Evolutionary conservation across 2,797 vertebrate genomes (phyloP).

Genomic region (Tokudaia tokunoshimensis): DNA sequence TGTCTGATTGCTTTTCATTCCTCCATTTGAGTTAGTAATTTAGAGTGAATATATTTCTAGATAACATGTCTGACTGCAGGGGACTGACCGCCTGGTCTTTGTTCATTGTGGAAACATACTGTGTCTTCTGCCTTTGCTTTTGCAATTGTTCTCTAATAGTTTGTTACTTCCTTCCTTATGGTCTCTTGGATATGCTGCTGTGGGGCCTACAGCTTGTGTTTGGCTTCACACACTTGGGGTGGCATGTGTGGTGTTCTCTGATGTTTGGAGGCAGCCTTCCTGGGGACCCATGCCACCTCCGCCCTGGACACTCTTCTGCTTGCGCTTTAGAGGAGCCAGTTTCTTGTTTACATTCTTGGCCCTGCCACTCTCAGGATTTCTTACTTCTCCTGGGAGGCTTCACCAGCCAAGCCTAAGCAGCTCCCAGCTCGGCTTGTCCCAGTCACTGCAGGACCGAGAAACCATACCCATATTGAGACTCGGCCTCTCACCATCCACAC

Average conservation of each 20-base stretch:
- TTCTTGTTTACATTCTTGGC: not conserved
- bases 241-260: not conserved
- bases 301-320: not conserved
- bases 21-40: slow-evolving; percentile 25
- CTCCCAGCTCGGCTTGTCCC: not conserved
- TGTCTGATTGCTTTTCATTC: not conserved
- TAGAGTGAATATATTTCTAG: slow-evolving; percentile 49
- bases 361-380: not conserved
- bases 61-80: not conserved
- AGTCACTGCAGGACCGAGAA: not conserved
- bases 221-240: not conserved
- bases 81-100: not conserved
- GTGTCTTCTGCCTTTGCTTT: not conserved
- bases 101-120: not conserved
- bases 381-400: not conserved
- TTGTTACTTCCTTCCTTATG: not conserved
- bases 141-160: not conserved
- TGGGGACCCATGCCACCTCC: not conserved
- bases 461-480: not conserved
- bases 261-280: not conserved
- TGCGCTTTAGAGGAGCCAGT: no score
- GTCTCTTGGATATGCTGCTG: not conserved
- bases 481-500: not conserved
- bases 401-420: not conserved
- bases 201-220: slow-evolving; percentile 1